Base-by-base conservation (phyloP, 2,888 invertebrate genomes). In the Pogonocherus hispidulus region DNA sequence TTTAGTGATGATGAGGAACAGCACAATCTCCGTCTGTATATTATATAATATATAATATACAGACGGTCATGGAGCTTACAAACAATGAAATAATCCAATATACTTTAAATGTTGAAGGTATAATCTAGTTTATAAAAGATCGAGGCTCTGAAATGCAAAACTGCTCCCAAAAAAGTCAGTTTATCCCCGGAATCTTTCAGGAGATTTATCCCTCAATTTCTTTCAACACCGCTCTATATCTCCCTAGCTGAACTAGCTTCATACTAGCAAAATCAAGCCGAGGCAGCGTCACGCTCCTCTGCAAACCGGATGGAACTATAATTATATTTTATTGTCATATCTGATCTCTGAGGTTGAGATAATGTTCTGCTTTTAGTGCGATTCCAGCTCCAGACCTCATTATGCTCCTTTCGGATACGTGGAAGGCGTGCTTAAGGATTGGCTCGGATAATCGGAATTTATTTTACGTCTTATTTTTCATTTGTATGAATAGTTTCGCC, bases 381-480 rank as follows among this genome's bases (percentile, higher is more conserved):
- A 66, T 66, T 67, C 62, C 59, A 52, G 66, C 54, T 57, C 44
- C 54, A 62, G 63, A 14, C 66, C 70, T 67, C 65, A 67, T 70
- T 70, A 67, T 63, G 65, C 65, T 70, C 65, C 37, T 35, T 37
- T 41, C 35, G 60, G 49, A 51, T 65, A 70, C 70, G 67, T 67
- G 70, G 47, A 66, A 69, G 66, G 66, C 67, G 41, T 62, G 62
- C 65, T 70, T 67, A 65, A 62, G 47, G 67, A 66, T 57, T 51
- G 32, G n/a, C 64, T 9, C 64, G 64, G 35, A 63, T 74, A 66
- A 74, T 70, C 55, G 57, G 66, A 71, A 70, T 72, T 74, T 73
- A 75, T 73, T 56, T 72, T 69, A 72, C 54, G 69, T 67, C 66
- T 70, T 66, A 70, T 59, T 67, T 71, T 70, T 67, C 66, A 72